Evolutionary conservation across 2,113 vertebrate genomes (phyloP).

Genomic region (Stegostoma tigrinum): DNA sequence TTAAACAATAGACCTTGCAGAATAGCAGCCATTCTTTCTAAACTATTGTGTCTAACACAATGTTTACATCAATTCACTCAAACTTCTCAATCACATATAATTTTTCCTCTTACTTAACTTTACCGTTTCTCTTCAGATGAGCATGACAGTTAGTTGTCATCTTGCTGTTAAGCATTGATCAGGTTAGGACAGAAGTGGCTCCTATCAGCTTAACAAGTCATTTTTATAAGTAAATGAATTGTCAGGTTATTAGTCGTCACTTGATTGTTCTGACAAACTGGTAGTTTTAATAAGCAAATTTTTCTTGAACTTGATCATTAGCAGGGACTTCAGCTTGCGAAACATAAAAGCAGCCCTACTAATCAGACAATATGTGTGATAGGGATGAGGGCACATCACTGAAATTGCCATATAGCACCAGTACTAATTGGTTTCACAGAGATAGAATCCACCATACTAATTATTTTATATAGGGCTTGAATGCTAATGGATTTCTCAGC

Average conservation of each 20-base stretch:
- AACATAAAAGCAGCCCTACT: not conserved
- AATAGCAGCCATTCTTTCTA: not conserved
- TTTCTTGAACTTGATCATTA: slow-evolving; percentile 14
- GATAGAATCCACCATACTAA: not conserved
- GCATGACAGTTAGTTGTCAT: not conserved
- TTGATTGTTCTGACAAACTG: not conserved
- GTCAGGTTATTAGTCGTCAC: not conserved
- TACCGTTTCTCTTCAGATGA: not conserved
- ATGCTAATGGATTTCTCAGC: not conserved
- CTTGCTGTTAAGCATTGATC: not conserved
- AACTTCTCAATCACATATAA: not conserved
- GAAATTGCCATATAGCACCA: not conserved
- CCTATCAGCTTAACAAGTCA: not conserved
- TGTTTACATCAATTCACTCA: not conserved
- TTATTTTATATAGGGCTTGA: not conserved
- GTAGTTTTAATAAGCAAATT: not conserved
- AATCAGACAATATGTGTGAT: not conserved
- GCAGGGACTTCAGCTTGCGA: not conserved
- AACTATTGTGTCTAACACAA: not conserved
- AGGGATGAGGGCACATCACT: not conserved
- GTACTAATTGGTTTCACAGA: not conserved
- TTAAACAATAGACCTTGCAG: not conserved
- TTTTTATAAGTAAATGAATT: not conserved
- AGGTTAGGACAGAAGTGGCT: not conserved
- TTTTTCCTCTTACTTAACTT: not conserved